Conservation (phyloP, 1,140 invertebrate genomes). For the Aphelenchoides fujianensis region DNA sequence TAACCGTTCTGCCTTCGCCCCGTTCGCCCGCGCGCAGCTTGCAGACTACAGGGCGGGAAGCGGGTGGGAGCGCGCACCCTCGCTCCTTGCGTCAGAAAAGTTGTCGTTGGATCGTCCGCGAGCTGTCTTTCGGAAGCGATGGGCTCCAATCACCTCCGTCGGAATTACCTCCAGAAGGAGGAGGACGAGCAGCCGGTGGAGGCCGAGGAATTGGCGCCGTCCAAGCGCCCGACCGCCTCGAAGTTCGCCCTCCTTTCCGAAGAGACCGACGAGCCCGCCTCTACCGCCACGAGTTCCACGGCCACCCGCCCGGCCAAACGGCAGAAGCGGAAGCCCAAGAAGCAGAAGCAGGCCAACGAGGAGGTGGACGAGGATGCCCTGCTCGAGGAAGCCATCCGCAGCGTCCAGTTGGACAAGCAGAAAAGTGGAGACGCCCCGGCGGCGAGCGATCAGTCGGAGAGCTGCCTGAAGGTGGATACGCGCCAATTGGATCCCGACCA, state of each 20-base stretch:
- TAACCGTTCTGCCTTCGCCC: too few species aligned
- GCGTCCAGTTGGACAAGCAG: neutral
- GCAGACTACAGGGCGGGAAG: too few species aligned
- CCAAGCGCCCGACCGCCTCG: neutral
- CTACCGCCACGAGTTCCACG: neutral
- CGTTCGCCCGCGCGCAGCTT: too few species aligned
- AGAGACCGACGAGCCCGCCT: neutral
- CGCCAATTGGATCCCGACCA: slow-evolving; percentile 8
- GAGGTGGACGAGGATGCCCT: slow-evolving; percentile 8
- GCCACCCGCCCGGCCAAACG: neutral
- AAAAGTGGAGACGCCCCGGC: neutral
- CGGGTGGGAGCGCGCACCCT: too few species aligned
- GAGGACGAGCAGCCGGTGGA: neutral
- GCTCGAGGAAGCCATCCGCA: neutral
- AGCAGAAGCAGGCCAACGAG: neutral
- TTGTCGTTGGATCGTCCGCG: too few species aligned
- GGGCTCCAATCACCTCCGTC: neutral
- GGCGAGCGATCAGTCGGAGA: neutral
- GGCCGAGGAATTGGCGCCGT: neutral
- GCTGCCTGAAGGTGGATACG: neutral
- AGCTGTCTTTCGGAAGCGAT: too few species aligned
- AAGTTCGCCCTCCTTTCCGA: neutral
- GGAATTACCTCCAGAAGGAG: neutral
- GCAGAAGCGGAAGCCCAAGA: neutral
- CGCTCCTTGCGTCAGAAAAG: too few species aligned